Conservation (phyloP, 2,113 vertebrate genomes). For the Nibea albiflora region DNA sequence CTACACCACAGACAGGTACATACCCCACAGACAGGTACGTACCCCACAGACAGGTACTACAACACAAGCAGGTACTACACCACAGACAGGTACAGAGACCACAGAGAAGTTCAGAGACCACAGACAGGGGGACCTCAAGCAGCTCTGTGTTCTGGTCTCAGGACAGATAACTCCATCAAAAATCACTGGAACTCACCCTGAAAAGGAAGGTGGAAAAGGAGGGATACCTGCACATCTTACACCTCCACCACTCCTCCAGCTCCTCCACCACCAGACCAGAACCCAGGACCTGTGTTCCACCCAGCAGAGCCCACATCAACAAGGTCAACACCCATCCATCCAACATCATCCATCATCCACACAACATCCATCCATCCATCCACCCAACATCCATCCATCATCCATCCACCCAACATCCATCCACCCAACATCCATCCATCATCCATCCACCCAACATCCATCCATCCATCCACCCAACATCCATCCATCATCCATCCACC, state of each 20-base stretch:
- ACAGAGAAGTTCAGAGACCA: not conserved
- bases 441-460: too few species aligned
- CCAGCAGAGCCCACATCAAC: not conserved
- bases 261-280: constrained; percentile 63
- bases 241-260: constrained; percentile 73
- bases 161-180: constrained; percentile 98
- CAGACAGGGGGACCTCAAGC: not conserved
- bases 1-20: constrained; percentile 79
- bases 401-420: not conserved
- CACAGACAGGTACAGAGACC: too few species aligned
- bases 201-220: constrained; percentile 94
- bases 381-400: not conserved
- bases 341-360: not conserved
- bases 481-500: too few species aligned
- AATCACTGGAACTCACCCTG: constrained; percentile 99
- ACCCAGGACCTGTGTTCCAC: not conserved
- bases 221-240: constrained; percentile 86
- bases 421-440: too few species aligned
- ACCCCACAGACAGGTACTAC: too few species aligned
- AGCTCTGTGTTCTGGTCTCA: constrained; percentile 66
- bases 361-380: not conserved
- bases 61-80: too few species aligned
- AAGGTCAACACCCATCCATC: constrained; percentile 10
- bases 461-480: too few species aligned
- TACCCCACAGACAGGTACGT: too few species aligned